Percentiles rank a stretch among this genome's conserved stretches.
Conservation (phyloP, 2,113 vertebrate species). For the Struthidea cinerea region DNA sequence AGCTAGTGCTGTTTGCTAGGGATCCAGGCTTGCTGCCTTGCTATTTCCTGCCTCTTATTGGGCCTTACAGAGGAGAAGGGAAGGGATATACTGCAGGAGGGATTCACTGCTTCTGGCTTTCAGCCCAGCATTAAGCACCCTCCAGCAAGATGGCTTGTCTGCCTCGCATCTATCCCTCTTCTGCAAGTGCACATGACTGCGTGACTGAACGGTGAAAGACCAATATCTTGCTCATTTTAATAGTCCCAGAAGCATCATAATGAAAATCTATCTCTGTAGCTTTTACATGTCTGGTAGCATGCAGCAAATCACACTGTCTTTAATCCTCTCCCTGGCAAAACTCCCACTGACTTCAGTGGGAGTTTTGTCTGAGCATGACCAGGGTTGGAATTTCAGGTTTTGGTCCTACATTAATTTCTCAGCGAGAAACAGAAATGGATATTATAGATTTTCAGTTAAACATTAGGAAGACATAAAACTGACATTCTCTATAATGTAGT, state of each 20-base stretch:
- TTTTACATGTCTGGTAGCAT: neutral
- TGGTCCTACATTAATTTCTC: conserved; percentile 58
- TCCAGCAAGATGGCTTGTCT: neutral
- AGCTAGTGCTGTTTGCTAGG: neutral
- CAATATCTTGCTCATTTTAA: neutral
- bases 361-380: conserved; percentile 34
- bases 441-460: conserved; percentile 70
- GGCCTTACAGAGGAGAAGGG: neutral
- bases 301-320: neutral
- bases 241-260: neutral
- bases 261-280: neutral
- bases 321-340: conserved; percentile 30
- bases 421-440: conserved; percentile 35
- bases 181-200: neutral
- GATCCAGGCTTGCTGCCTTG: neutral
- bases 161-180: neutral
- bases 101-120: neutral
- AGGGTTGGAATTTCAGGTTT: neutral
- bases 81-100: neutral
- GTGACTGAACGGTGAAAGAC: neutral
- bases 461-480: conserved; percentile 61
- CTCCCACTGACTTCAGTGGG: neutral
- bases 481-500: conserved; percentile 43
- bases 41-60: neutral
- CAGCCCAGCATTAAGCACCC: neutral